phyloP scores from a whole-genome alignment of 1,140 invertebrate species.

The Elymnias hypermnestra region DNA sequence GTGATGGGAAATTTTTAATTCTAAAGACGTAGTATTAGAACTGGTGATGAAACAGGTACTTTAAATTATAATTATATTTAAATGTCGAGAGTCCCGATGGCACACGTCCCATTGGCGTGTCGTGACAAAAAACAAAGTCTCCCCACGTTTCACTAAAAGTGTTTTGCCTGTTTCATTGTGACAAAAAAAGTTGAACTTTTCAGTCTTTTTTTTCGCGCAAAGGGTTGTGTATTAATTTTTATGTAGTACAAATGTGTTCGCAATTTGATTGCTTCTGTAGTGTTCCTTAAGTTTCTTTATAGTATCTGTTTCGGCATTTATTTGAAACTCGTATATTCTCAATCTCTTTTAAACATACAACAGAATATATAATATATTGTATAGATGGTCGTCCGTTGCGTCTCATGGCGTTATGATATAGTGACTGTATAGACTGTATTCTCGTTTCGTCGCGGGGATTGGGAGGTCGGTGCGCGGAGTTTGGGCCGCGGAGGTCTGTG shows the following conservation, averaged over 20 bases:
- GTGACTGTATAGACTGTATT: too few relatives aligned
- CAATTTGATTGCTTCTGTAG: conserved; percentile 75
- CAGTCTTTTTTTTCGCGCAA: conserved; percentile 73
- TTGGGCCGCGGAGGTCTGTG: conserved; percentile 10
- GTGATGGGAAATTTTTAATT: conserved; percentile 71
- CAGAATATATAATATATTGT: conserved; percentile 27
- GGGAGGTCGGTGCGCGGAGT: too few relatives aligned
- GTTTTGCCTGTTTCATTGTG: conserved; percentile 55
- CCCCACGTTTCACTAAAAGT: conserved; percentile 26
- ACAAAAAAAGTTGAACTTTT: conserved; percentile 72
- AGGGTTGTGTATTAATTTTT: conserved; percentile 76
- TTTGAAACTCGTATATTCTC: conserved; percentile 62
- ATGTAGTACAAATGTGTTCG: conserved; percentile 75
- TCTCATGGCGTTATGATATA: conserved; percentile 10
- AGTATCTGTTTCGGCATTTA: conserved; percentile 65
- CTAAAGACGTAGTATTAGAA: conserved; percentile 69
- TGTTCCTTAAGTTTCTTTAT: conserved; percentile 71
- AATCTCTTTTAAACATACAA: conserved; percentile 36
- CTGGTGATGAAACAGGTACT: conserved; percentile 49
- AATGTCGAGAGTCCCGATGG: conserved; percentile 23
- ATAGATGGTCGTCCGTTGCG: conserved; percentile 34
- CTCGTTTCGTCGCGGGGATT: too few relatives aligned
- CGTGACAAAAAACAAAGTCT: conserved; percentile 13
- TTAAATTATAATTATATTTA: conserved; percentile 23
- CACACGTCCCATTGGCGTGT: not conserved